Evolutionary conservation across 2,113 vertebrate species (phyloP).

Genomic region (Protobothrops flavoviridis): DNA sequence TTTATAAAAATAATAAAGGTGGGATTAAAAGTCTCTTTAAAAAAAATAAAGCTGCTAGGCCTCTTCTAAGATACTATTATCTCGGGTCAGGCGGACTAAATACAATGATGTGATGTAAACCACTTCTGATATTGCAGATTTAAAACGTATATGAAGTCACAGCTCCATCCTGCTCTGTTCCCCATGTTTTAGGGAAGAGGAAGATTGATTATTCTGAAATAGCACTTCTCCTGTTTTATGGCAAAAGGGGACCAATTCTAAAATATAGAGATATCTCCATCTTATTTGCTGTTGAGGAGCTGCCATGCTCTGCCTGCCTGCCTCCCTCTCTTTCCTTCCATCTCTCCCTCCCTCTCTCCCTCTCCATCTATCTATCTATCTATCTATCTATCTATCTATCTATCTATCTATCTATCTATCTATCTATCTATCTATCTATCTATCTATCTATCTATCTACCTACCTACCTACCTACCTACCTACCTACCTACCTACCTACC

Average conservation of each 20-base stretch:
- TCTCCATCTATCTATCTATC: neutral
- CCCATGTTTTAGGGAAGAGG: neutral
- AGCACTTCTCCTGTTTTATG: neutral
- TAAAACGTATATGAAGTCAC: neutral
- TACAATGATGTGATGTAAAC: neutral
- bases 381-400: neutral
- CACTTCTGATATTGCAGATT: neutral
- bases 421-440: neutral
- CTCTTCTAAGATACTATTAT: neutral
- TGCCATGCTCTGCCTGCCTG: neutral
- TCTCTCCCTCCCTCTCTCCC: neutral
- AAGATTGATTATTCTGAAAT: neutral
- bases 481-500: fast-evolving
- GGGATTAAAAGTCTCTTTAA: neutral
- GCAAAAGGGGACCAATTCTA: neutral
- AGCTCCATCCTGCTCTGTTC: neutral
- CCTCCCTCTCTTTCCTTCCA: fast-evolving
- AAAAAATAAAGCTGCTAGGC: neutral
- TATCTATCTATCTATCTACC: neutral
- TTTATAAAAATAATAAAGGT: neutral
- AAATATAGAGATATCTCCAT: neutral
- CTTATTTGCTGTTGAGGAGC: neutral
- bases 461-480: neutral
- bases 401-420: fast-evolving
- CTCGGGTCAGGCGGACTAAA: neutral